These are phyloP conservation scores for Melieria crassipennis DNA, from an alignment of 2,888 invertebrate genomes.

Conservation along the genomic window DNA sequence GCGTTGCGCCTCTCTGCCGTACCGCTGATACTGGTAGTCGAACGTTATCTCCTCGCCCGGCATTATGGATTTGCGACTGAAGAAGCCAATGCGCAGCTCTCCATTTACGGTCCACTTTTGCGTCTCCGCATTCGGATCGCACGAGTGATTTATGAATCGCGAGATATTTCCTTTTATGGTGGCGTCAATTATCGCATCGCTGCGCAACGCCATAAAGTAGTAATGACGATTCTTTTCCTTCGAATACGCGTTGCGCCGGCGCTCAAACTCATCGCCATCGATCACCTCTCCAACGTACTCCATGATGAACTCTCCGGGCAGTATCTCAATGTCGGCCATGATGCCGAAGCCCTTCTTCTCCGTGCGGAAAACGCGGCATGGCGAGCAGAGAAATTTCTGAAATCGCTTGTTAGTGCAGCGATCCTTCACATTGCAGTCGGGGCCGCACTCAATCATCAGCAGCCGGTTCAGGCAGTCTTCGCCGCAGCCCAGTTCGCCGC, in stretches of 20 bases:
- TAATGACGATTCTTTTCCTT: constrained; percentile 91
- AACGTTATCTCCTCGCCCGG: constrained; percentile 97
- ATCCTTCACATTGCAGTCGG: constrained; percentile 87
- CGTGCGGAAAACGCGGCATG: constrained; percentile 88
- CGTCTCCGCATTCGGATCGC: constrained; percentile 98
- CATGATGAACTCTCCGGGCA: constrained; percentile 88
- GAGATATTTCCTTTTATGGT: constrained; percentile 95
- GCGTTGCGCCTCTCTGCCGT: constrained; percentile 95
- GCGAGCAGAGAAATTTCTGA: constrained; percentile 85
- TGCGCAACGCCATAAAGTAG: constrained; percentile 96
- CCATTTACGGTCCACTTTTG: constrained; percentile 98
- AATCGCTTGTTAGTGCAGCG: constrained; percentile 95
- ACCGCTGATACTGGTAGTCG: constrained; percentile 97
- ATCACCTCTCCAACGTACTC: constrained; percentile 99
- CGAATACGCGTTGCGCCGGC: constrained; percentile 87
- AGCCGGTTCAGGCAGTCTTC: constrained; percentile 96
- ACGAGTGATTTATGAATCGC: constrained; percentile 98
- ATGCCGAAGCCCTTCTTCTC: constrained; percentile 96
- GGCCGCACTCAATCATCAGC: constrained; percentile 98
- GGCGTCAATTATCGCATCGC: constrained; percentile 95
- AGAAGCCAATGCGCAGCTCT: constrained; percentile 95
- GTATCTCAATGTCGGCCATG: constrained; percentile 66
- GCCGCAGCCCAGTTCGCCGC: constrained; percentile 89
- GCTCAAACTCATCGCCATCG: constrained; percentile 88
- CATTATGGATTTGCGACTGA: constrained; percentile 83